These are phyloP conservation scores for Mesitornis unicolor DNA, from an alignment of 2,113 vertebrate genomes.

Conservation along the genomic window DNA sequence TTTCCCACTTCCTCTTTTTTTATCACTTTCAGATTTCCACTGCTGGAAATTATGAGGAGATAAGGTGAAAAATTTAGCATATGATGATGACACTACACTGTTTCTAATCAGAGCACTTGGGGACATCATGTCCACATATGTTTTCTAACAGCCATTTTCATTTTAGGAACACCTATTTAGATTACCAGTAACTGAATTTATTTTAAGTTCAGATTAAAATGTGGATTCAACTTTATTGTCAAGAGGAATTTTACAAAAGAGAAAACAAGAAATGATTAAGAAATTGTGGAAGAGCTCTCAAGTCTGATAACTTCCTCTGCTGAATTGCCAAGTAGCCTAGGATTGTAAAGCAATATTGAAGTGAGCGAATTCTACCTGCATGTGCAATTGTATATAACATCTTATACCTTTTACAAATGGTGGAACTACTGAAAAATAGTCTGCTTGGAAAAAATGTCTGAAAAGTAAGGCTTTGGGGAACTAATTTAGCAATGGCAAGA, in stretches of 20 bases:
- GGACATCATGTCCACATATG: background rate
- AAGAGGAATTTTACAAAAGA: background rate
- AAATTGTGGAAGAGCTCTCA: background rate
- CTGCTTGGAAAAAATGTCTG: background rate
- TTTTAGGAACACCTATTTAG: background rate
- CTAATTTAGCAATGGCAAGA: background rate
- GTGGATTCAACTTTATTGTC: background rate
- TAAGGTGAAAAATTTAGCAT: background rate
- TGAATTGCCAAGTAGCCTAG: background rate
- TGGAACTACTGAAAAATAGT: background rate
- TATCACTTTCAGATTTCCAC: conserved; percentile 44
- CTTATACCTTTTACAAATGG: background rate
- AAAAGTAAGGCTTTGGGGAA: background rate
- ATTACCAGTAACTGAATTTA: background rate
- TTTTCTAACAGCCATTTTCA: background rate
- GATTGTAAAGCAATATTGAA: background rate
- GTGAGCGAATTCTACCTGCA: background rate
- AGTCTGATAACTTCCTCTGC: background rate
- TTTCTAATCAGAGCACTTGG: background rate
- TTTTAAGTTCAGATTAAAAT: background rate
- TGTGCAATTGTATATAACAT: background rate
- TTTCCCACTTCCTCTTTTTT: conserved; percentile 15
- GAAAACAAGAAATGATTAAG: background rate
- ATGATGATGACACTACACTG: background rate
- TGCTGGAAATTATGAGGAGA: background rate